Evolutionary conservation across 2,888 invertebrate genomes (phyloP), one percentile per base, ranked within the genome.

Genomic region (Digitonthophagus gazella): DNA sequence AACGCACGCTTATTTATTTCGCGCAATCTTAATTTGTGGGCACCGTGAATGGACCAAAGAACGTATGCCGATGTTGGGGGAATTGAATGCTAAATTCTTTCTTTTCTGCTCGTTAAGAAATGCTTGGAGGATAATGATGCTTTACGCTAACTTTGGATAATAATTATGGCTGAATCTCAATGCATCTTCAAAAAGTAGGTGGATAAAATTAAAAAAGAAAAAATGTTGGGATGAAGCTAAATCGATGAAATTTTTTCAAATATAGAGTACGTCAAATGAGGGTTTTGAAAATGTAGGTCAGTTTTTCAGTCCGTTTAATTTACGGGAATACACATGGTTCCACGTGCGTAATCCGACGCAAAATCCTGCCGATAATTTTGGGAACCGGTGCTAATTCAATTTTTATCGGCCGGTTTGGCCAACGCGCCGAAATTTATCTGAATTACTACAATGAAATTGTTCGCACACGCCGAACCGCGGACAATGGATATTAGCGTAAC

Each of bases 161-260:
- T 44, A 44, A 44, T 44, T 44, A 44, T 44, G 28, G 6, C 28
- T 44, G 28, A 44, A 44, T 44, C 28, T 11, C 28, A n/a, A n/a
- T n/a, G n/a, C n/a, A n/a, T n/a, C n/a, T n/a, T n/a, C n/a, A n/a
- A n/a, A n/a, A n/a, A n/a, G n/a, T n/a, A n/a, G n/a, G n/a, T n/a
- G n/a, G n/a, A n/a, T n/a, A n/a, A n/a, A n/a, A n/a, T n/a, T n/a
- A n/a, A n/a, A n/a, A n/a, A n/a, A n/a, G n/a, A n/a, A n/a, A 57
- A n/a, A 57, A 15, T 57, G 57, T 11, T 11, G 2, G 2, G 57
- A 11, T 14, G 8, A 4, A 14, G 57, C 15, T 16, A n/a, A n/a
- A 57, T 14, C 57, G 57, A n/a, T 16, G 57, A 16, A 57, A 57
- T 57, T 57, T n/a, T n/a, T n/a, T n/a, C n/a, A n/a, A n/a, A n/a